Base-by-base conservation (phyloP, 2,888 invertebrate species). In the Drosophila nigricruria region DNA sequence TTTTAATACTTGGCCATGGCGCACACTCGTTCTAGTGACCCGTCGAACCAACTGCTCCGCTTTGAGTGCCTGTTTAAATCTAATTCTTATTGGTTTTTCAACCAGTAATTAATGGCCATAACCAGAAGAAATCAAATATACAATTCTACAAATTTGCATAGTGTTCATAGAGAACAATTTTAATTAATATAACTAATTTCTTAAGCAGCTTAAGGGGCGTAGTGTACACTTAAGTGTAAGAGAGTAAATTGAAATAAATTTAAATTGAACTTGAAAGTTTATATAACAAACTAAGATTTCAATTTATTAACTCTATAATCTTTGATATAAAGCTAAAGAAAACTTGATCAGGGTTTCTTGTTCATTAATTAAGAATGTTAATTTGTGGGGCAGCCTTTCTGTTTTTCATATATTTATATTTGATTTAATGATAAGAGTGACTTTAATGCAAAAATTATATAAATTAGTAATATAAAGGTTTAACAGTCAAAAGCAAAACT, bases 11-110 rank as follows among this genome's bases (percentile, higher is more conserved):
- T 58, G 66, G 59, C 73, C 81, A 73, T 64, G 69, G 65, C 47
- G 14, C 34, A 57, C 70, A 83, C 68, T 85, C 85, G 89, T 79
- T 82, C 77, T 79, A 49, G 38, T 64, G 81, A 77, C 78, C 62
- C 54, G 42, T 18, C 36, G 16, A 52, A 27, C 23, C 47, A 30
- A 53, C 60, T 52, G 54, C 25, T 54, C 40, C 20, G 42, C 43
- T 56, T 23, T n/a, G 53, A 47, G 38, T 45, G 53, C 23, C 49
- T 58, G 49, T 45, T 56, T 20, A 42, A 69, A 49, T 54, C 43
- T 38, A 60, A 58, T 65, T 63, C 77, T 56, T 38, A 67, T 56
- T 56, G 16, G 20, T 57, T 30, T 38, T 23, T 8, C n/a, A 20
- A 2, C 23, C 47, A 53, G 40, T 49, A 45, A 36, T 58, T 68